phyloP scores from a whole-genome alignment of 2,888 invertebrate genomes.

The Ectobius pallidus region DNA sequence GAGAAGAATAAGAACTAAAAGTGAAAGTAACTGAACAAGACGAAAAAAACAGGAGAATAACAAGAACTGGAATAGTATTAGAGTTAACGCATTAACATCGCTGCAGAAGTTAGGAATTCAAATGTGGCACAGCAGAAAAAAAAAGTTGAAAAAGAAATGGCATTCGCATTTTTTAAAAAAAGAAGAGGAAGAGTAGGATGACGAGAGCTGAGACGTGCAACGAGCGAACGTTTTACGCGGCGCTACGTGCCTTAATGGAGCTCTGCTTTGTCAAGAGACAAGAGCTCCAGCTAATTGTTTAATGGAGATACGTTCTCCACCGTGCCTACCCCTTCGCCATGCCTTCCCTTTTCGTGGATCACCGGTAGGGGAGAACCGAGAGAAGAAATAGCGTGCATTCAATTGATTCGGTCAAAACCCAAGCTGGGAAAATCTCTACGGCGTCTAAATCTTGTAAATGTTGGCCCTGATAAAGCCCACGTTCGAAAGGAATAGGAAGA shows the following conservation, averaged over 20 bases:
- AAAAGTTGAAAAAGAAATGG: not conserved
- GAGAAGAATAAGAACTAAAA: not conserved
- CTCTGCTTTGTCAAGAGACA: constrained; percentile 28
- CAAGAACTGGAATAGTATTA: too few species aligned
- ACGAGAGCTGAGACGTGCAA: not conserved
- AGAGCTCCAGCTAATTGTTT: constrained; percentile 27
- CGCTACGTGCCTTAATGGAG: constrained; percentile 28
- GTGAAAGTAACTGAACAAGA: not conserved
- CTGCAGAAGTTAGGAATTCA: too few species aligned
- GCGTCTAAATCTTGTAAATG: not conserved
- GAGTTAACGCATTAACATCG: too few species aligned
- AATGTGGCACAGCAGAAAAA: not conserved
- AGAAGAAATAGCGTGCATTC: not conserved
- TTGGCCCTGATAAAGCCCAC: not conserved
- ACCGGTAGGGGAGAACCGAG: not conserved
- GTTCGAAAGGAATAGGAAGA: too few species aligned
- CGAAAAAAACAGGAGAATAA: too few species aligned
- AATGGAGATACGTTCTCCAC: constrained; percentile 24
- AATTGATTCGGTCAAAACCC: not conserved
- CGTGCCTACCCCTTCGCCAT: not conserved
- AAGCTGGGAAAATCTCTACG: not conserved
- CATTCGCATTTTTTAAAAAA: too few species aligned
- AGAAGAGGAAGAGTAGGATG: not conserved
- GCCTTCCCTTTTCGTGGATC: not conserved
- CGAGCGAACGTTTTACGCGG: constrained; percentile 13